A percentile compares a stretch with the other conserved stretches of the same genome.
Evolutionary conservation across 2,888 invertebrate species (phyloP).

Genomic region (Mactromeris polynyma): DNA sequence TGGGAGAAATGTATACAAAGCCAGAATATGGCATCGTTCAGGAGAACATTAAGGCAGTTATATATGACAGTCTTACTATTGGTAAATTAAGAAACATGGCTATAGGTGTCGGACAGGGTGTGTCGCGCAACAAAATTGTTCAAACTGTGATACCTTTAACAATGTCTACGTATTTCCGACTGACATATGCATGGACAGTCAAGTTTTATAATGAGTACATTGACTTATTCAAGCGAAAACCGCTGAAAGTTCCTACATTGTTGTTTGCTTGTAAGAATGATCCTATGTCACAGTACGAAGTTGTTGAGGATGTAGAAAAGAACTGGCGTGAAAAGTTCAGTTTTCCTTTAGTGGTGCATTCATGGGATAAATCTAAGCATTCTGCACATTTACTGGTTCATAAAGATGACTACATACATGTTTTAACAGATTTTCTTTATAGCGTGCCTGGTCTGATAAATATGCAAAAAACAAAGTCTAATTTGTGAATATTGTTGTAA

Average conservation of each 20-base stretch:
- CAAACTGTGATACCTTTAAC: conserved; percentile 63
- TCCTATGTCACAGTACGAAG: conserved; percentile 74
- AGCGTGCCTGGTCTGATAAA: conserved; percentile 44
- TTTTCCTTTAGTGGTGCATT: conserved; percentile 61
- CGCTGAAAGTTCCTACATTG: conserved; percentile 73
- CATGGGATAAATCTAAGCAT: conserved; percentile 74
- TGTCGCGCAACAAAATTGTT: conserved; percentile 61
- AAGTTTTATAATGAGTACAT: conserved; percentile 74
- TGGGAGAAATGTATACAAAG: conserved; percentile 60
- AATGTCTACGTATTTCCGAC: conserved; percentile 70
- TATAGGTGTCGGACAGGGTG: conserved; percentile 70
- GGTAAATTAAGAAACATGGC: conserved; percentile 78
- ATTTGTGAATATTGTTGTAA: too few relatives aligned
- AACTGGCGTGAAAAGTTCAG: conserved; percentile 63
- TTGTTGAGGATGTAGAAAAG: conserved; percentile 63
- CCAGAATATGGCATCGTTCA: conserved; percentile 58
- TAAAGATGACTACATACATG: conserved; percentile 60
- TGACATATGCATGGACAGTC: conserved; percentile 75
- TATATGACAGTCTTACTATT: conserved; percentile 82
- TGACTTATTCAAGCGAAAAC: conserved; percentile 67
- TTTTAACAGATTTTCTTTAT: conserved; percentile 49
- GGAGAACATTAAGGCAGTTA: conserved; percentile 67
- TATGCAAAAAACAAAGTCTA: neutral
- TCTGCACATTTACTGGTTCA: conserved; percentile 68
- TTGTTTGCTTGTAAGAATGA: conserved; percentile 76